Evolutionary conservation across 2,888 invertebrate species (phyloP).

Genomic region (Latrodectus hesperus): DNA sequence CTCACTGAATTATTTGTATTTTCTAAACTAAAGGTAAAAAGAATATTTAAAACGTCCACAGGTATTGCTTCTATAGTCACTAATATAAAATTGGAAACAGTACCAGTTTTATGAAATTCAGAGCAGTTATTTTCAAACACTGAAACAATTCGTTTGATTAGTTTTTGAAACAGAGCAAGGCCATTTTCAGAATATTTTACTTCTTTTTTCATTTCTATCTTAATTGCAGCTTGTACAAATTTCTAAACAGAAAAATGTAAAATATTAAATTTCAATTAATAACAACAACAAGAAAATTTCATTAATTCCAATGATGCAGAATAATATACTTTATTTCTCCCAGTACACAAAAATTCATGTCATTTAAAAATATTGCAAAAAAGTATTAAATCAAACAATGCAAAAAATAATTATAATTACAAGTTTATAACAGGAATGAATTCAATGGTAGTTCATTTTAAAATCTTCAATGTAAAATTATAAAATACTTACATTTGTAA

Average conservation of each 20-base stretch:
- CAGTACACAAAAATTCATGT: no score
- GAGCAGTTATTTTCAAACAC: constrained; percentile 18
- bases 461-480: no score
- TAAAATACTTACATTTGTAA: no score
- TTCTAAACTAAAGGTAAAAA: constrained; percentile 37
- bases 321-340: no score
- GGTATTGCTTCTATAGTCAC: constrained; percentile 30
- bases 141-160: constrained; percentile 1
- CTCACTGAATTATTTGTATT: constrained; percentile 31
- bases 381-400: no score
- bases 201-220: constrained; percentile 31
- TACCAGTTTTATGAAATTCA: not conserved
- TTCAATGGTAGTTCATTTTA: no score
- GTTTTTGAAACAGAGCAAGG: constrained; percentile 21
- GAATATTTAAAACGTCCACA: constrained; percentile 26
- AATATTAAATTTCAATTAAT: not conserved
- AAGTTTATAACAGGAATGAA: no score
- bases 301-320: no score
- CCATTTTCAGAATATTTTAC: constrained; percentile 8
- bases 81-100: constrained; percentile 1
- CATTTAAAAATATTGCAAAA: no score
- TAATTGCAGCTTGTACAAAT: constrained; percentile 23
- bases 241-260: constrained; percentile 12
- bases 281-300: not conserved
- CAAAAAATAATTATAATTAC: no score